Conservation (phyloP, 2,797 vertebrate species). For the Acanthurus lineatus region DNA sequence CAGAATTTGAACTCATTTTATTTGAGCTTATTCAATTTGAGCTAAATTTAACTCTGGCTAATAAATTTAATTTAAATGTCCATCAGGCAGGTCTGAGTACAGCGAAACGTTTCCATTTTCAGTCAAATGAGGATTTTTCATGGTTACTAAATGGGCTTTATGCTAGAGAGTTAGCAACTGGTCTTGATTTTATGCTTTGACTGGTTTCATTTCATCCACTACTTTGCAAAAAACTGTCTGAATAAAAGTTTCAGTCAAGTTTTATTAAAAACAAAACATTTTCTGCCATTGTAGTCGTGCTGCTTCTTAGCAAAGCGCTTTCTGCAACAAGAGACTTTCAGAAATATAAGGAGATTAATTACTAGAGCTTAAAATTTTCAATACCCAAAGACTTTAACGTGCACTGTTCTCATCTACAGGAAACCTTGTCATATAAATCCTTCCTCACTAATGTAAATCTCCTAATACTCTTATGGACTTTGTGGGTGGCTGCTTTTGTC, state of each 20-base stretch:
- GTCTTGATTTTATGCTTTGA: background rate
- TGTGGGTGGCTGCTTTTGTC: conserved; percentile 64
- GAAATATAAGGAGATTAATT: conserved; percentile 47
- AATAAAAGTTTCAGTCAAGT: conserved; percentile 17
- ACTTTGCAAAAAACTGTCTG: background rate
- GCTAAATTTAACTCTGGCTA: background rate
- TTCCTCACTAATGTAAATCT: conserved; percentile 68
- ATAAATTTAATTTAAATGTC: too few relatives aligned
- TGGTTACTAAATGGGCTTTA: background rate
- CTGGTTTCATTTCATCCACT: conserved; percentile 10
- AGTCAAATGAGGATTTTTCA: background rate
- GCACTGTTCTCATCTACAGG: conserved; percentile 37
- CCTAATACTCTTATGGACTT: conserved; percentile 65
- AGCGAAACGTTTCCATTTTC: background rate
- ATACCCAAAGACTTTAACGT: conserved; percentile 48
- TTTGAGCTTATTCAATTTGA: background rate
- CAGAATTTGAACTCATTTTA: background rate
- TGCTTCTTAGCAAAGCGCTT: conserved; percentile 57
- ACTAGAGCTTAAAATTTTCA: conserved; percentile 46
- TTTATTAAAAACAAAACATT: conserved; percentile 15
- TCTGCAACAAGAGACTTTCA: conserved; percentile 57
- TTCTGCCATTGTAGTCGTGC: conserved; percentile 16
- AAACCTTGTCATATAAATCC: conserved; percentile 66
- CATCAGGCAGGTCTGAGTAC: too few relatives aligned
- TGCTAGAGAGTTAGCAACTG: background rate